These are phyloP conservation scores for Cyclophora punctaria DNA, from an alignment of 2,888 invertebrate species.

Conservation along the genomic window DNA sequence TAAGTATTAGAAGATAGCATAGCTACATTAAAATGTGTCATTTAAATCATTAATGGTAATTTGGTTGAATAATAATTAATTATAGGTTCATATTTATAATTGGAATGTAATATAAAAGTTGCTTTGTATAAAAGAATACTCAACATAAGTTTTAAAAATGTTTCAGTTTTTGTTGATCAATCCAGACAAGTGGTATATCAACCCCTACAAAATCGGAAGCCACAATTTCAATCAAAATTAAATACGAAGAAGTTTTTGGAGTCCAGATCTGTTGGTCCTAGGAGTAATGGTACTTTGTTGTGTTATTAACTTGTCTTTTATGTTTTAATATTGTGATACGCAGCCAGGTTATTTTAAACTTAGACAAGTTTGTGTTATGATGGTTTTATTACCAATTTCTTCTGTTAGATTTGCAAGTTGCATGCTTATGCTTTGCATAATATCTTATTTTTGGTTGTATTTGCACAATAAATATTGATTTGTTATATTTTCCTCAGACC, in stretches of 20 bases:
- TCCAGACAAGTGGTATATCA: conserved; percentile 65
- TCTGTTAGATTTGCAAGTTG: background rate
- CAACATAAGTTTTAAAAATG: background rate
- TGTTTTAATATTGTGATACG: too few species aligned
- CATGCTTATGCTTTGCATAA: background rate
- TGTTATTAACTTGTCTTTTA: background rate
- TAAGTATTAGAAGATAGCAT: too few species aligned
- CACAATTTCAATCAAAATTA: conserved; percentile 23
- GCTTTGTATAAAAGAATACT: background rate
- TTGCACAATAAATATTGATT: too few species aligned
- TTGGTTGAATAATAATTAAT: too few species aligned
- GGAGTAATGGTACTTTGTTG: conserved; percentile 27
- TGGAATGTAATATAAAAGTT: background rate
- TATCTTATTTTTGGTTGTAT: background rate
- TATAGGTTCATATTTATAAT: background rate
- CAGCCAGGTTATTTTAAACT: too few species aligned
- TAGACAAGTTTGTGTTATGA: too few species aligned
- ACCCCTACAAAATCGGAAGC: conserved; percentile 22
- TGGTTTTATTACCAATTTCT: background rate
- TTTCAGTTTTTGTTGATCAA: conserved; percentile 52
- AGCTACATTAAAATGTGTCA: too few species aligned
- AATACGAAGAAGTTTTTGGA: conserved; percentile 39
- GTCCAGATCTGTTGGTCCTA: conserved; percentile 38
- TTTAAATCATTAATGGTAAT: too few species aligned
- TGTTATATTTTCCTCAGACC: too few species aligned